Conservation (phyloP, 1,140 invertebrate genomes). For the Harlomillsia oculata region DNA sequence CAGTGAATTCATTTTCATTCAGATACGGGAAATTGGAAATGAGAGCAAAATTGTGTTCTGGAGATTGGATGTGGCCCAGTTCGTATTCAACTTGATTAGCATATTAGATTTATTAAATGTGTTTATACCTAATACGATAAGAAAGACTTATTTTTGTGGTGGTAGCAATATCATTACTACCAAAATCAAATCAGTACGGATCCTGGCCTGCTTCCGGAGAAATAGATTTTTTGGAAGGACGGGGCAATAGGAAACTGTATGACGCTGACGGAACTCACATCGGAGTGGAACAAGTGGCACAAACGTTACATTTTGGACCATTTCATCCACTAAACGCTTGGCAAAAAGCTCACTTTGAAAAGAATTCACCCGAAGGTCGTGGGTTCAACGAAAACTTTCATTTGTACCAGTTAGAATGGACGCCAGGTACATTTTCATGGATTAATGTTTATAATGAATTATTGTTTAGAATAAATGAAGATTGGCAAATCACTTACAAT, state of each 20-base stretch:
- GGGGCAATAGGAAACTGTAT: constrained; percentile 48
- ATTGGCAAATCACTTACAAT: no score
- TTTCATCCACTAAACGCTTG: constrained; percentile 46
- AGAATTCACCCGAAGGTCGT: constrained; percentile 39
- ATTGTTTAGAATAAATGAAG: no score
- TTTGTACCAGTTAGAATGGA: constrained; percentile 39
- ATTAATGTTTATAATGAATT: no score
- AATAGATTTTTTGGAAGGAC: constrained; percentile 49
- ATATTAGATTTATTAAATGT: no score
- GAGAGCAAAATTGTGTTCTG: constrained; percentile 35
- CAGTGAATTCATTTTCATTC: constrained; percentile 54
- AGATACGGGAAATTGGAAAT: constrained; percentile 63
- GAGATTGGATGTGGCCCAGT: constrained; percentile 22
- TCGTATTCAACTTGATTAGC: no score
- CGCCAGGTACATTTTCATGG: constrained; percentile 36
- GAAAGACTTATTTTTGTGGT: background rate
- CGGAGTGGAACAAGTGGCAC: constrained; percentile 48
- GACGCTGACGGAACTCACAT: constrained; percentile 44
- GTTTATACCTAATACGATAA: no score
- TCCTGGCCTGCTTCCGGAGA: constrained; percentile 49
- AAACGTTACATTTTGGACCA: constrained; percentile 55
- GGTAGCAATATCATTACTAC: constrained; percentile 51
- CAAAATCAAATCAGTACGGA: constrained; percentile 48
- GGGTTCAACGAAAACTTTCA: constrained; percentile 45
- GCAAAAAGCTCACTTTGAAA: constrained; percentile 43